phyloP scores from a whole-genome alignment of 2,888 invertebrate genomes.

The Corythucha ciliata region DNA sequence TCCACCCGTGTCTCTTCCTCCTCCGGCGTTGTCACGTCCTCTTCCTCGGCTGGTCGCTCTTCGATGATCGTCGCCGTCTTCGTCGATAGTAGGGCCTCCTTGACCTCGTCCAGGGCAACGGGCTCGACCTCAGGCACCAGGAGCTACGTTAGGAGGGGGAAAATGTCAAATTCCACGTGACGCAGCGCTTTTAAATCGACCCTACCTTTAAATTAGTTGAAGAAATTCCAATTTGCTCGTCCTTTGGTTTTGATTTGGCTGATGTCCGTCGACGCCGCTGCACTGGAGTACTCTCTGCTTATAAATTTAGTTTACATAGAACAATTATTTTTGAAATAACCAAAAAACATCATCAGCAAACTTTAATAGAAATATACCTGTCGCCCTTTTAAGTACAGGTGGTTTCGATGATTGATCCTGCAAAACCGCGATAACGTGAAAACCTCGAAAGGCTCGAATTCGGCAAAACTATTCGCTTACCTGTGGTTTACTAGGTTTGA shows the following conservation, averaged over 20 bases:
- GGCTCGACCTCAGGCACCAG: constrained; percentile 46
- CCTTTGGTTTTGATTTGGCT: constrained; percentile 25
- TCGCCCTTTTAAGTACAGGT: too few relatives aligned
- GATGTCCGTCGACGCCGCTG: constrained; percentile 21
- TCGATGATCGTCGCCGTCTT: too few relatives aligned
- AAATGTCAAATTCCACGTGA: constrained; percentile 9
- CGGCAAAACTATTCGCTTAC: neutral
- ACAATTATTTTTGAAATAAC: too few relatives aligned
- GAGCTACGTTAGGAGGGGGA: constrained; percentile 36
- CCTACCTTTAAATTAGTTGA: constrained; percentile 59
- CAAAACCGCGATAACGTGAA: too few relatives aligned
- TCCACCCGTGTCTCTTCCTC: constrained; percentile 20
- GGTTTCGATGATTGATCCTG: too few relatives aligned
- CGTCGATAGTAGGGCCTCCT: too few relatives aligned
- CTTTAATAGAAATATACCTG: too few relatives aligned
- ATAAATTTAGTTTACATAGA: too few relatives aligned
- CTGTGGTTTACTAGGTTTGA: constrained; percentile 6
- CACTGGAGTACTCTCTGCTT: constrained; percentile 13
- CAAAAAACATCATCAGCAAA: too few relatives aligned
- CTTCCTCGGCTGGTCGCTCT: too few relatives aligned
- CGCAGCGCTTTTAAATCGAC: neutral
- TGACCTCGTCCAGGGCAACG: constrained; percentile 37
- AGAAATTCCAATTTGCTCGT: constrained; percentile 49
- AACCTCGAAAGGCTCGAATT: too few relatives aligned
- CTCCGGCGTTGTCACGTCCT: too few relatives aligned